Percentiles rank a stretch among this genome's conserved stretches.
phyloP scores from a whole-genome alignment of 2,888 invertebrate genomes.

The Stenchaetothrips biformis region DNA sequence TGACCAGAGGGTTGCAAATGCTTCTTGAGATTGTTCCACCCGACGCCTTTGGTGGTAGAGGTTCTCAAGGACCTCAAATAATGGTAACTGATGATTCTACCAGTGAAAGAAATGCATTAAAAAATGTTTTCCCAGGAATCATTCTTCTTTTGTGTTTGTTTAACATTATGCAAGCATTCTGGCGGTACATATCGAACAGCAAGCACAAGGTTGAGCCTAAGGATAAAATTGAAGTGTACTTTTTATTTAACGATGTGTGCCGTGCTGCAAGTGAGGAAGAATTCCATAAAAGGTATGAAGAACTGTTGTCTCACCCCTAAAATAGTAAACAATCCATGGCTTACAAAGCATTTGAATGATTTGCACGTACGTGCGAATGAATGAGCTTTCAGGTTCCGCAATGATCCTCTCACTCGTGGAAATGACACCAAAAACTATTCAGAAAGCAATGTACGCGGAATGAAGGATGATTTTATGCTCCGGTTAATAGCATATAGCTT shows the following conservation, averaged over 20 bases:
- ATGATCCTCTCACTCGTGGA: slow-evolving; percentile 5
- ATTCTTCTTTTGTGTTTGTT: slow-evolving; percentile 10
- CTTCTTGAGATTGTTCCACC: too few species aligned
- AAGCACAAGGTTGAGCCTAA: not conserved
- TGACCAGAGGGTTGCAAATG: too few species aligned
- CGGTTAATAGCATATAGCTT: not conserved
- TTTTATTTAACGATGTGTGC: not conserved
- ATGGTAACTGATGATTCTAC: not conserved
- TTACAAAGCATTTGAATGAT: slow-evolving; percentile 12
- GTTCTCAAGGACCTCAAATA: not conserved
- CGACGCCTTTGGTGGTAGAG: not conserved
- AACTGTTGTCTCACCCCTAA: not conserved
- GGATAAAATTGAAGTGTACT: not conserved
- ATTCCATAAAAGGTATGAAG: not conserved
- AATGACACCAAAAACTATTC: not conserved
- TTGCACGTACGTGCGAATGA: not conserved
- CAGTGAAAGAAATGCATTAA: slow-evolving; percentile 11
- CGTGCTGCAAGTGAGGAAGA: not conserved
- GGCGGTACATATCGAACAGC: not conserved
- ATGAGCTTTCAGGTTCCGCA: not conserved
- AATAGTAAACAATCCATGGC: not conserved
- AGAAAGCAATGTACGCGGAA: not conserved
- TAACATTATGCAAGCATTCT: not conserved
- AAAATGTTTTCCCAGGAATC: not conserved
- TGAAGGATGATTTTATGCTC: not conserved